phyloP scores from a whole-genome alignment of 1,140 invertebrate genomes.

The Sminthurides bifidus region DNA sequence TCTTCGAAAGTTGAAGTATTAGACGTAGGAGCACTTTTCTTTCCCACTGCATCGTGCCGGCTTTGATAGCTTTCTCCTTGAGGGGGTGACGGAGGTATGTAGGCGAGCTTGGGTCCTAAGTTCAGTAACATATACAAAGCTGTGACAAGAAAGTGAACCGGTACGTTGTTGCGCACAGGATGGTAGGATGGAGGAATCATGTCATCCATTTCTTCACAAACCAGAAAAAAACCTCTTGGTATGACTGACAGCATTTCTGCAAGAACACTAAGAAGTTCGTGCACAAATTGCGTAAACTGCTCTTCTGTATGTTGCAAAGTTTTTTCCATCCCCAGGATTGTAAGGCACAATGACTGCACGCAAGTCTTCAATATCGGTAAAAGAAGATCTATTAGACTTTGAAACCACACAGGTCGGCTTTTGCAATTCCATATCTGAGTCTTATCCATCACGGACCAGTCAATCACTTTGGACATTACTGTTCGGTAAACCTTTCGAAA shows the following conservation, averaged over 20 bases:
- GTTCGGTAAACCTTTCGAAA: slow-evolving; percentile 19
- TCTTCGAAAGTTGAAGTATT: too few species aligned
- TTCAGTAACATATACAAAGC: slow-evolving; percentile 27
- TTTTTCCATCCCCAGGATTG: not conserved
- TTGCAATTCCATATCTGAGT: slow-evolving; percentile 29
- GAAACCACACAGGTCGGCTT: slow-evolving; percentile 29
- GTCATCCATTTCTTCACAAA: slow-evolving; percentile 32
- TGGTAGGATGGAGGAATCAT: slow-evolving; percentile 18
- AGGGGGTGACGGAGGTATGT: not conserved
- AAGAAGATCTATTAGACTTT: slow-evolving; percentile 24
- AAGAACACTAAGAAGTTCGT: slow-evolving; percentile 24
- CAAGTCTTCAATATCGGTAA: slow-evolving; percentile 30
- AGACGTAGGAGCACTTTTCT: too few species aligned
- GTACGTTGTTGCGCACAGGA: slow-evolving; percentile 24
- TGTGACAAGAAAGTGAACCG: slow-evolving; percentile 29
- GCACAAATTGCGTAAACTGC: slow-evolving; percentile 16
- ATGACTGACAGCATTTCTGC: slow-evolving; percentile 27
- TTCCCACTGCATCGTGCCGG: not conserved
- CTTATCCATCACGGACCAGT: slow-evolving; percentile 30
- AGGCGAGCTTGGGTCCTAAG: slow-evolving; percentile 16
- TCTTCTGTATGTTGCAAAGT: slow-evolving; percentile 10
- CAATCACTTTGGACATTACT: slow-evolving; percentile 15
- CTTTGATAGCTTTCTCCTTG: not conserved
- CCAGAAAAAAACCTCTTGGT: slow-evolving; percentile 28
- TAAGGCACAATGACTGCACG: slow-evolving; percentile 26